A percentile compares a stretch with the other conserved stretches of the same genome.
Evolutionary conservation across 1,140 invertebrate genomes (phyloP).

Genomic region (Neotoxoptera formosana): DNA sequence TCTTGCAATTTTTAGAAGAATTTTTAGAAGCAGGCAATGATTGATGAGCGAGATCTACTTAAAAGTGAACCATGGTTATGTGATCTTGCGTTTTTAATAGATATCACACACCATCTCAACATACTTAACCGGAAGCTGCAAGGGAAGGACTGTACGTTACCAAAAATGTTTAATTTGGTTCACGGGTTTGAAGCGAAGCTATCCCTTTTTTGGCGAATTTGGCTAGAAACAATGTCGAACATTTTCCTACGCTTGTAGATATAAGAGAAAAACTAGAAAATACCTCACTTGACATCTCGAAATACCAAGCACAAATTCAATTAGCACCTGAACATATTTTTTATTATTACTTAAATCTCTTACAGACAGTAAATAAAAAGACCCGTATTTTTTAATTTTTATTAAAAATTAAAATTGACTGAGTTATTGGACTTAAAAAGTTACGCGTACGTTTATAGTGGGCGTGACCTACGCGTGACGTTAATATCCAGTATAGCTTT

Average conservation of each 20-base stretch:
- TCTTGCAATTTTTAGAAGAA: conserved; percentile 37
- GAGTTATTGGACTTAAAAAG: too few relatives aligned
- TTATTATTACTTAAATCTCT: too few relatives aligned
- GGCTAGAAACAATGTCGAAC: conserved; percentile 31
- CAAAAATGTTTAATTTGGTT: conserved; percentile 29
- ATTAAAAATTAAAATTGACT: too few relatives aligned
- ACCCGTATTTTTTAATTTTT: too few relatives aligned
- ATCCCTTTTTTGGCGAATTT: conserved; percentile 36
- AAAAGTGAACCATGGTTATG: conserved; percentile 31
- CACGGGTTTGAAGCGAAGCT: conserved; percentile 42
- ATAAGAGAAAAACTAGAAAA: conserved; percentile 40
- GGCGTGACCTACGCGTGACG: too few relatives aligned
- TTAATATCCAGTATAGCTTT: too few relatives aligned
- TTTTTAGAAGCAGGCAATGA: conserved; percentile 37
- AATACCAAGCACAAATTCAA: conserved; percentile 17
- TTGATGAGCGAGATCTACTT: conserved; percentile 43
- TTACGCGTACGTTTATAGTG: too few relatives aligned
- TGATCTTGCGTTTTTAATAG: conserved; percentile 37
- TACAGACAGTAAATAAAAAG: too few relatives aligned
- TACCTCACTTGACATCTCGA: conserved; percentile 31
- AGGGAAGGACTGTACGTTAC: conserved; percentile 48
- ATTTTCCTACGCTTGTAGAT: conserved; percentile 43
- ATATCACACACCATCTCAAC: conserved; percentile 35
- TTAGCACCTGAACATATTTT: too few relatives aligned
- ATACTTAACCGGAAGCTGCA: conserved; percentile 46